A percentile compares a stretch with the other conserved stretches of the same genome.
Evolutionary conservation across 2,113 vertebrate species (phyloP).

Genomic region (Spermophilus dauricus): DNA sequence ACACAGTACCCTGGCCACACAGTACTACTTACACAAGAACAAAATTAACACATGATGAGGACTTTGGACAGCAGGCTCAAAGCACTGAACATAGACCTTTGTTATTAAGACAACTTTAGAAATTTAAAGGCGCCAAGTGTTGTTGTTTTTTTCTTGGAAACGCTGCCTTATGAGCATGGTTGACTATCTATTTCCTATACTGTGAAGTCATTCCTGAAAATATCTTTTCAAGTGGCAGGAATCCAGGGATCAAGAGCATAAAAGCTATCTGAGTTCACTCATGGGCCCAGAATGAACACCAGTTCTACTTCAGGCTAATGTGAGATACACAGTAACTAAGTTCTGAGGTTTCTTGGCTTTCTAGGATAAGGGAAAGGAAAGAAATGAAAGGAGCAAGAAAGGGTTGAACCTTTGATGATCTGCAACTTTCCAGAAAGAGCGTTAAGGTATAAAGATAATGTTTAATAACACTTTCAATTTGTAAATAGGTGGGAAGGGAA

Average conservation of each 20-base stretch:
- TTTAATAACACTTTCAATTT: not conserved
- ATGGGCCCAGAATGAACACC: not conserved
- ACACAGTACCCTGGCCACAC: not conserved
- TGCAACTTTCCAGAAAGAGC: not conserved
- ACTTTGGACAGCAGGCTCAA: not conserved
- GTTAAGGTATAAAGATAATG: not conserved
- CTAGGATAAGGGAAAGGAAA: not conserved
- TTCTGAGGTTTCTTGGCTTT: not conserved
- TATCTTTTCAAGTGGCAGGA: slow-evolving; percentile 2
- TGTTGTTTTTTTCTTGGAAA: slow-evolving; percentile 35
- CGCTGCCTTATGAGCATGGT: not conserved
- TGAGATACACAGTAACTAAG: not conserved
- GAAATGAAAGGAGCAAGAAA: not conserved
- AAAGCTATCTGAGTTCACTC: not conserved
- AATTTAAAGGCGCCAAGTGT: not conserved
- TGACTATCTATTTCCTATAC: slow-evolving; percentile 22
- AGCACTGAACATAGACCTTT: not conserved
- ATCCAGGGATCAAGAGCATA: slow-evolving; percentile 23
- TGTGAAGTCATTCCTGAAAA: slow-evolving; percentile 70
- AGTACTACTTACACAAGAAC: not conserved
- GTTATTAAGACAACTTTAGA: not conserved
- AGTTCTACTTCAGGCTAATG: not conserved
- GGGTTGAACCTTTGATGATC: not conserved
- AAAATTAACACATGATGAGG: not conserved
- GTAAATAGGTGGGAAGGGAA: not conserved